phyloP scores from a whole-genome alignment of 2,113 vertebrate genomes.

The Bagarius yarrelli region DNA sequence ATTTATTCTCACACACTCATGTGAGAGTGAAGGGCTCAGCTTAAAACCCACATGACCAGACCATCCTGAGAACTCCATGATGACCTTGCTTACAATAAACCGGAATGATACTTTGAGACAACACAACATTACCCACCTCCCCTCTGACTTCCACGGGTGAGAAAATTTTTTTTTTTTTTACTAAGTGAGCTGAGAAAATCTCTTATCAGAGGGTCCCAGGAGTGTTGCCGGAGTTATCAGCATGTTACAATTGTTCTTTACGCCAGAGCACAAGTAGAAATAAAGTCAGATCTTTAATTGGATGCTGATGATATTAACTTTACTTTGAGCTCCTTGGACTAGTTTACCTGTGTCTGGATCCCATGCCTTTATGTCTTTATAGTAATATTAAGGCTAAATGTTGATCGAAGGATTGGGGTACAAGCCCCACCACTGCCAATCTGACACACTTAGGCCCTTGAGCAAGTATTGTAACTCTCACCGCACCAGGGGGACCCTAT shows the following conservation, averaged over 20 bases:
- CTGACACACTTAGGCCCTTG: no score
- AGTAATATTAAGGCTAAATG: neutral
- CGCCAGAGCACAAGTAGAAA: neutral
- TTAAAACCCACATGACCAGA: neutral
- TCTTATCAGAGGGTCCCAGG: slow-evolving; percentile 36
- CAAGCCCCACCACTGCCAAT: no score
- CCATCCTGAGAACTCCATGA: neutral
- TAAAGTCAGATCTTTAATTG: neutral
- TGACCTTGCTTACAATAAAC: neutral
- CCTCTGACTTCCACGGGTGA: neutral
- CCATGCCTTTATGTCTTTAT: neutral
- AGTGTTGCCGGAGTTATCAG: slow-evolving; percentile 23
- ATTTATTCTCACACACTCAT: slow-evolving; percentile 21
- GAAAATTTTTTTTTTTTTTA: neutral
- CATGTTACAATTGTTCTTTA: slow-evolving; percentile 1
- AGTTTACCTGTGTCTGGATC: neutral
- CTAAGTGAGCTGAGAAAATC: neutral
- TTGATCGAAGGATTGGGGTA: no score
- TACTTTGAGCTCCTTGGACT: neutral
- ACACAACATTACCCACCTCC: neutral
- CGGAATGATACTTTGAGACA: no score
- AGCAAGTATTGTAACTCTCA: no score
- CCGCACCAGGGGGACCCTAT: no score
- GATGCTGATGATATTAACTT: neutral
- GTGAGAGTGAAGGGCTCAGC: neutral